phyloP scores from a whole-genome alignment of 2,888 invertebrate species.

The Caenorhabditis doughertyi region DNA sequence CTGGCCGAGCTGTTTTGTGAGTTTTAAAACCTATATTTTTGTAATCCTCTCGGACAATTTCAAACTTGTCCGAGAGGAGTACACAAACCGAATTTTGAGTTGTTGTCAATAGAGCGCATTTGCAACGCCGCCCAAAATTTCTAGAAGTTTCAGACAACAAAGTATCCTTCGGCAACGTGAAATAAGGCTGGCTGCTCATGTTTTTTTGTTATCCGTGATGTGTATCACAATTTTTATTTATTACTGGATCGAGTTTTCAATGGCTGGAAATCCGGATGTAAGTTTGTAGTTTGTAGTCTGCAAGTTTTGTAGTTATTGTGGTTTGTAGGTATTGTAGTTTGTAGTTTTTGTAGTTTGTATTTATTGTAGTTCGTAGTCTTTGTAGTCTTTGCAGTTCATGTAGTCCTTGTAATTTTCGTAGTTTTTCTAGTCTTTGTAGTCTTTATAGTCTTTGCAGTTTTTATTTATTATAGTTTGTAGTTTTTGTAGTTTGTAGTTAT shows the following conservation, averaged over 20 bases:
- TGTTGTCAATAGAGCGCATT: neutral
- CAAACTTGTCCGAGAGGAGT: no score
- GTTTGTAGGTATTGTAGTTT: neutral
- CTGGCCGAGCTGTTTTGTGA: conserved; percentile 20
- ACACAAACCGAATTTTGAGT: neutral
- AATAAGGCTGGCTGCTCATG: conserved; percentile 45
- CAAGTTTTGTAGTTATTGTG: no score
- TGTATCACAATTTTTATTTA: conserved; percentile 32
- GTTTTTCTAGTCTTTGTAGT: no score
- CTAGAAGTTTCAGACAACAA: conserved; percentile 31
- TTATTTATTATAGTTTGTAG: neutral
- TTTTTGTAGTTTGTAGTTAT: neutral
- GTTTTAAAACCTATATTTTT: neutral
- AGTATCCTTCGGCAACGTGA: conserved; percentile 33
- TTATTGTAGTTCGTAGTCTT: neutral
- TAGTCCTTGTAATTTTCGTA: neutral
- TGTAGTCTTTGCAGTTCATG: neutral
- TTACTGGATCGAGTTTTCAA: conserved; percentile 38
- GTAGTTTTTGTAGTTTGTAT: neutral
- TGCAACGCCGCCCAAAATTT: neutral
- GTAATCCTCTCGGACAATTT: neutral
- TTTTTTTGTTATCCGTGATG: conserved; percentile 38
- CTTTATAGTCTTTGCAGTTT: neutral
- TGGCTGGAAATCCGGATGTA: conserved; percentile 38
- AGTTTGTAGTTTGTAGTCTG: no score